These are phyloP conservation scores for Sinocyclocheilus maitianheensis DNA, from an alignment of 2,113 vertebrate species.

Conservation along the genomic window DNA sequence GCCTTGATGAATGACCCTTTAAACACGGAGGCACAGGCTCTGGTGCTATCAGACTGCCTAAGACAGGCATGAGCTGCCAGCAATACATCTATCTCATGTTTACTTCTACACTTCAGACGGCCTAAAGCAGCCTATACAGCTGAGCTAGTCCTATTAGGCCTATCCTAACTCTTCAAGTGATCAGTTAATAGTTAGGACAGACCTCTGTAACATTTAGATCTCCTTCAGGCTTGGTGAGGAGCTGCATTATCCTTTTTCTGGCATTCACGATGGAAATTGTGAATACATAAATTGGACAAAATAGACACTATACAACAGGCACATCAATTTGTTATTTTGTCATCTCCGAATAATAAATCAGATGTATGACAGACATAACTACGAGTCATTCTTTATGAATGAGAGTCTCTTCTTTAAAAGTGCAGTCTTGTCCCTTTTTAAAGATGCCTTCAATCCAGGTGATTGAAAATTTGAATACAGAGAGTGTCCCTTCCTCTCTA, in stretches of 20 bases:
- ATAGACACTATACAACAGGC: not conserved
- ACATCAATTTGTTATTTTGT: not conserved
- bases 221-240: not conserved
- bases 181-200: not conserved
- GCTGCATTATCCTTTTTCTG: not conserved
- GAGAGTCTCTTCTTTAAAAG: constrained; percentile 18
- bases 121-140: not conserved
- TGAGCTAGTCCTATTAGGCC: not conserved
- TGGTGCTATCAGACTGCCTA: constrained; percentile 47
- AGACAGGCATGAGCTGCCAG: constrained; percentile 2
- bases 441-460: constrained; percentile 6
- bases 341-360: not conserved
- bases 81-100: constrained; percentile 38
- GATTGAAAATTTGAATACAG: constrained; percentile 7
- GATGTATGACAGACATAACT: not conserved
- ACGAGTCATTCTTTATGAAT: constrained; percentile 5
- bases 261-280: not conserved
- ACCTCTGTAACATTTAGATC: not conserved
- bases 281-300: not conserved
- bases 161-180: not conserved
- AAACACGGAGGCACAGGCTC: constrained; percentile 39
- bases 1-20: constrained; percentile 55
- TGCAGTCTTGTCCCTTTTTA: constrained; percentile 12
- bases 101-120: not conserved
- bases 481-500: not conserved